Base-by-base conservation (phyloP, 2,888 invertebrate genomes). In the Latrodectus elegans region DNA sequence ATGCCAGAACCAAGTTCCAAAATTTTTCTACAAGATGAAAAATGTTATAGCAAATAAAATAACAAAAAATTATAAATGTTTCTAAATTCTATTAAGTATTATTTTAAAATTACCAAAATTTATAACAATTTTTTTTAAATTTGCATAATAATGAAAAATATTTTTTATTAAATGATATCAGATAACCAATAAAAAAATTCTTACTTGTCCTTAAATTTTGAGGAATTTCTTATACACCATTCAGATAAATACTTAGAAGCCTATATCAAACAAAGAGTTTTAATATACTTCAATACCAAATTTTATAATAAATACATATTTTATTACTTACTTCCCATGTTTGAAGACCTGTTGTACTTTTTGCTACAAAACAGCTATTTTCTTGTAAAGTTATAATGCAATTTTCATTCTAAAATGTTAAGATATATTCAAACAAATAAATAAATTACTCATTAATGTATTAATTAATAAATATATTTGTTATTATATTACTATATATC, bases 1-100 rank as follows among this genome's bases (percentile, higher is more conserved):
- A 86, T 73, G n/a, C 86, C 86, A 9, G 76, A 81, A 71, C 86
- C 86, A 60, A 86, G 81, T 67, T 86, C 86, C 26, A 86, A 68
- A 72, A 86, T 55, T 64, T 10, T 81, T 55, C 86, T 81, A 22
- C 1, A 75, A 73, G 4, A 64, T 14, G 12, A 22, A 78, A 17
- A 8, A 1, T 22, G 12, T 22, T 68, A 17, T 11, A 68, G 17
- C 14, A 22, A 68, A 22, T 17, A 26, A 8, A 26, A 17, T 68
- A 38, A 14, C 38, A 26, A 11, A 55, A 78, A 68, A n/a, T 26
- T 17, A 38, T 38, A n/a, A 78, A 14, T 51, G 17, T 65, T n/a
- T 14, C 26, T 22, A 8, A 26, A 60, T 38, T 55, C 26, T 74
- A 38, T 60, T 60, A 22, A 60, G 60, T 60, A 22, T 73, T 73